Evolutionary conservation across 2,113 vertebrate species (phyloP).

Genomic region (Pelecanoides urinatrix): DNA sequence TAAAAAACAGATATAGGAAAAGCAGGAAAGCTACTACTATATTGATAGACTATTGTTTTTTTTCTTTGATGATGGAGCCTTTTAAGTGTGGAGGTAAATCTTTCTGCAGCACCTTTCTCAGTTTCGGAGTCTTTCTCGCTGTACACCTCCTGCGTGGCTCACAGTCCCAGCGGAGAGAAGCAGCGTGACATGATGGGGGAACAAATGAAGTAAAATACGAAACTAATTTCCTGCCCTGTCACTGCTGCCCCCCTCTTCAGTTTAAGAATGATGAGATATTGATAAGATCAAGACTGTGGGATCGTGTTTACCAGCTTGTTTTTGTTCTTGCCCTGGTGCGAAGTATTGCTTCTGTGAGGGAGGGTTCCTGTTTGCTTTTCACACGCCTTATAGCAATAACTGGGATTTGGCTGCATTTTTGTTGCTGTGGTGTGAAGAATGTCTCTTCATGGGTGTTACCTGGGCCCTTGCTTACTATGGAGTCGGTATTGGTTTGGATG

Average conservation of each 20-base stretch:
- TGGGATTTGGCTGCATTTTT: neutral
- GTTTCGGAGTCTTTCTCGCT: neutral
- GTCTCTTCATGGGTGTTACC: neutral
- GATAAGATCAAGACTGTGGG: neutral
- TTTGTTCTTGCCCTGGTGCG: neutral
- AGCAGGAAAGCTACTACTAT: neutral
- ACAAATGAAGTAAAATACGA: neutral
- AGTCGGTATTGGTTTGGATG: fast-evolving
- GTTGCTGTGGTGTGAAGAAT: fast-evolving
- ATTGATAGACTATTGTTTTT: neutral
- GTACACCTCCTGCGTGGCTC: neutral
- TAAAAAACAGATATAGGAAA: neutral
- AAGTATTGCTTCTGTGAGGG: neutral
- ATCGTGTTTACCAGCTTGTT: neutral
- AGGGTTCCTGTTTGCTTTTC: neutral
- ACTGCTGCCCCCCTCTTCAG: neutral
- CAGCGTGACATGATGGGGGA: neutral
- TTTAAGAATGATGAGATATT: neutral
- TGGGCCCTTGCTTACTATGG: neutral
- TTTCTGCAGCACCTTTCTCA: neutral
- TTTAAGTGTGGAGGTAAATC: neutral
- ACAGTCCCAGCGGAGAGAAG: neutral
- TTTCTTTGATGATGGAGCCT: neutral
- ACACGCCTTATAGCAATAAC: neutral
- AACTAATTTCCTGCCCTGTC: neutral